Conservation (phyloP, 2,888 invertebrate species). For the Tromatobia lineatoria region DNA sequence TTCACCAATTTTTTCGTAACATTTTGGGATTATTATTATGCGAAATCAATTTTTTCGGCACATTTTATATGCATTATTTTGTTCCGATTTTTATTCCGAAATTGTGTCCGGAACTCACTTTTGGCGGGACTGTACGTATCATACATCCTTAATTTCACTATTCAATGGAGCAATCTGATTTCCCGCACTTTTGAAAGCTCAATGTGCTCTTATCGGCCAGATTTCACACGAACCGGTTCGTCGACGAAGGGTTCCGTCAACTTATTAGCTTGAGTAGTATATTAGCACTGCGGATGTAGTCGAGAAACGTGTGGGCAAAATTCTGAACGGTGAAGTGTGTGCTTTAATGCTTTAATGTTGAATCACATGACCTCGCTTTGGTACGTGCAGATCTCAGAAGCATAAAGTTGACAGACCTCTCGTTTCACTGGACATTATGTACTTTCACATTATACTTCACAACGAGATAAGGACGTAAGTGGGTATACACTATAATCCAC, state of each 20-base stretch:
- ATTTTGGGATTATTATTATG: no score
- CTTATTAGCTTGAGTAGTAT: slow-evolving; percentile 50
- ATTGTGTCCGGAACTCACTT: no score
- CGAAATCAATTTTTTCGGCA: no score
- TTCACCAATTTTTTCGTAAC: no score
- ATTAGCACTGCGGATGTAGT: slow-evolving; percentile 32
- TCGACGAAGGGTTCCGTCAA: slow-evolving; percentile 52
- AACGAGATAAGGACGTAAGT: neutral
- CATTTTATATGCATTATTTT: no score
- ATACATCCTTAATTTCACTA: no score
- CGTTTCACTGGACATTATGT: neutral
- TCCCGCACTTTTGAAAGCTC: neutral
- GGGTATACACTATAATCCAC: no score
- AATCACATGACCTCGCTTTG: neutral
- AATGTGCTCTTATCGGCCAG: slow-evolving; percentile 7
- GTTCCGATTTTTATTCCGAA: no score
- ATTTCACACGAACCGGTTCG: neutral
- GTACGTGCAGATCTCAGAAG: neutral
- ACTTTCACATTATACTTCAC: slow-evolving; percentile 11
- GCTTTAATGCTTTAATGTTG: slow-evolving; percentile 16
- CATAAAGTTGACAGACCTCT: slow-evolving; percentile 1
- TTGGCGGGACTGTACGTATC: no score
- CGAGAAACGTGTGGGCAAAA: slow-evolving; percentile 49
- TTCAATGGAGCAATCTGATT: no score
- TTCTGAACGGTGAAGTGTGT: neutral